Percentiles rank a stretch among this genome's conserved stretches.
These are phyloP conservation scores for Oxyura jamaicensis DNA, from an alignment of 2,113 vertebrate species.

Conservation along the genomic window DNA sequence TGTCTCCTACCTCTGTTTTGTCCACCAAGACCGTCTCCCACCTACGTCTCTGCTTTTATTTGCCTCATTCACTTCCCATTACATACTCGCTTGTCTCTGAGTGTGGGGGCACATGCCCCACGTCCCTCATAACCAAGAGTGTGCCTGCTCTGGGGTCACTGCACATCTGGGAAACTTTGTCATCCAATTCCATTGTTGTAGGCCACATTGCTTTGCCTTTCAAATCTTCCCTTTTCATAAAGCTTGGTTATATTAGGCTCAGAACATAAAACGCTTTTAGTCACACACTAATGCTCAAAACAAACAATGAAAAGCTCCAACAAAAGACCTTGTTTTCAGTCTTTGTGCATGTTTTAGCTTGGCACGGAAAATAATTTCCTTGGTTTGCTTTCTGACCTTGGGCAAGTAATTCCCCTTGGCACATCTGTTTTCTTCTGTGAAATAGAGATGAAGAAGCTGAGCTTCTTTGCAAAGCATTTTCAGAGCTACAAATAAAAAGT, in stretches of 20 bases:
- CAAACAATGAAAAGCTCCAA: conserved; percentile 13
- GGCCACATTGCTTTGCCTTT: background rate
- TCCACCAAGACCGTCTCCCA: background rate
- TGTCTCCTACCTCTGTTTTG: background rate
- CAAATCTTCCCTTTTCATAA: background rate
- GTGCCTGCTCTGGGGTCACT: background rate
- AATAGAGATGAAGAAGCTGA: conserved; percentile 15
- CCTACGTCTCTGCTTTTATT: background rate
- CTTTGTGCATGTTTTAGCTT: background rate
- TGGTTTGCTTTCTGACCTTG: conserved; percentile 40
- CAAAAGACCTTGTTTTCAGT: conserved; percentile 3
- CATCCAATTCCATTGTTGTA: background rate
- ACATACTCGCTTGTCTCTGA: accelerated
- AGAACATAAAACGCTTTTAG: background rate
- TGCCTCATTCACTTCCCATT: background rate
- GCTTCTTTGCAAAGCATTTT: background rate
- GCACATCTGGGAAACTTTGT: background rate
- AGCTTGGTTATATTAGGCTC: background rate
- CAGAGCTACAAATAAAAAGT: background rate
- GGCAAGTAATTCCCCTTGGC: background rate
- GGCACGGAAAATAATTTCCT: background rate
- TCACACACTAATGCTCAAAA: background rate
- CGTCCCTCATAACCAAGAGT: background rate
- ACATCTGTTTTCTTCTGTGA: background rate
- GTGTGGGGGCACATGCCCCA: accelerated